A percentile compares a stretch with the other conserved stretches of the same genome.
Conservation (phyloP, 2,888 invertebrate species). For the Athrips mouffetella region DNA sequence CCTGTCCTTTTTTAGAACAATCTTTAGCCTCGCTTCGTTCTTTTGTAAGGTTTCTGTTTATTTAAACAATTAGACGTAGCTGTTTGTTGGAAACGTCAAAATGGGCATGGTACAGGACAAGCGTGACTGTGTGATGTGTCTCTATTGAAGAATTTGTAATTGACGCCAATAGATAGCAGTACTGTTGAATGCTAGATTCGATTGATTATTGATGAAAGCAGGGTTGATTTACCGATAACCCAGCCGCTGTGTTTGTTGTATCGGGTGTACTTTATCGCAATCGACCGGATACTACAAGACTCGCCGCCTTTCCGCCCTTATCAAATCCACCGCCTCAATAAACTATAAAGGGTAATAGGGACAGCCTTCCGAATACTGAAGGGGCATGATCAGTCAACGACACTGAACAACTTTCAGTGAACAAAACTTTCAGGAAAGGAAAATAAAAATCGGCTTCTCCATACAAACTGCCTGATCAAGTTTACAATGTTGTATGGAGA, state of each 20-base stretch:
- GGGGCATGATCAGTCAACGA: no score
- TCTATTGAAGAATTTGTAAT: not conserved
- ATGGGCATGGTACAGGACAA: no score
- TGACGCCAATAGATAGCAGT: not conserved
- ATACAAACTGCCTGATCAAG: no score
- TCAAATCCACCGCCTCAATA: constrained; percentile 42
- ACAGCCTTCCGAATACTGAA: no score
- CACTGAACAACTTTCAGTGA: no score
- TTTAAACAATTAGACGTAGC: not conserved
- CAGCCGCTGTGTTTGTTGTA: constrained; percentile 27
- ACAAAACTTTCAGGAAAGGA: no score
- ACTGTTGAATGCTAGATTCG: not conserved
- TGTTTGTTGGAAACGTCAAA: not conserved
- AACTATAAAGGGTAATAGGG: no score
- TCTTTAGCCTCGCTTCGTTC: constrained; percentile 6
- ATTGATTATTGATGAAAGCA: not conserved
- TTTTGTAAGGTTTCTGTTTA: not conserved
- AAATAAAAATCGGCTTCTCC: no score
- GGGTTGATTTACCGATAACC: constrained; percentile 6
- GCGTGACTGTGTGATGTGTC: no score
- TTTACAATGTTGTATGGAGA: no score
- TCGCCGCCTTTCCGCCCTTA: constrained; percentile 57
- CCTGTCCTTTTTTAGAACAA: constrained; percentile 20
- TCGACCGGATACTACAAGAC: constrained; percentile 59
- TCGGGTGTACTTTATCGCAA: constrained; percentile 51